These are phyloP conservation scores for Tachypleus tridentatus DNA, from an alignment of 1,140 invertebrate species.

Conservation along the genomic window DNA sequence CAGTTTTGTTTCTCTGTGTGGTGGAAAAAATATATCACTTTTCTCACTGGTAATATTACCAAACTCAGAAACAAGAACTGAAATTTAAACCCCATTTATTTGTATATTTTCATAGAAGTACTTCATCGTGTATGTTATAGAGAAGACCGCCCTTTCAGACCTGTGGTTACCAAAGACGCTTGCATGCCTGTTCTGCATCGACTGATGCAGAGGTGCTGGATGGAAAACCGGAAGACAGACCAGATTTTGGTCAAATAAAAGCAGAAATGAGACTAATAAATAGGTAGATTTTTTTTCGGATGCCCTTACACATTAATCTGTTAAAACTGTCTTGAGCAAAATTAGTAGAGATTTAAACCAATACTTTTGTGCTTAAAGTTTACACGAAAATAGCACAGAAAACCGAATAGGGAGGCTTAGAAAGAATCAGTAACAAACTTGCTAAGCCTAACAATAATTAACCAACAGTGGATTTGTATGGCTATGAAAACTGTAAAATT, in stretches of 20 bases:
- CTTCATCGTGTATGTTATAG: conserved; percentile 52
- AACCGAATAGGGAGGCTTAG: too few relatives aligned
- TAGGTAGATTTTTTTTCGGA: conserved; percentile 41
- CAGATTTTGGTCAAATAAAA: conserved; percentile 59
- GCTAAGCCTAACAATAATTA: too few relatives aligned
- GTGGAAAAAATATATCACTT: too few relatives aligned
- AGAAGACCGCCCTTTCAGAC: conserved; percentile 59
- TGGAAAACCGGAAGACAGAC: conserved; percentile 61
- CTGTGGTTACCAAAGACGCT: conserved; percentile 50
- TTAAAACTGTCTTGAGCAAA: too few relatives aligned
- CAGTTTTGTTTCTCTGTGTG: too few relatives aligned
- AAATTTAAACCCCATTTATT: background rate
- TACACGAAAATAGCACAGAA: too few relatives aligned
- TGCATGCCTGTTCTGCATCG: conserved; percentile 52
- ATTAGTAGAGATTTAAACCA: too few relatives aligned
- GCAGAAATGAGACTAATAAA: conserved; percentile 51
- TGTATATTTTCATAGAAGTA: conserved; percentile 54
- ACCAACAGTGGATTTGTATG: too few relatives aligned
- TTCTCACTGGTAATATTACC: background rate
- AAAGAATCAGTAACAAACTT: too few relatives aligned
- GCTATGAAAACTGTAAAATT: too few relatives aligned
- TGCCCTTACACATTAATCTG: too few relatives aligned
- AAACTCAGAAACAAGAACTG: background rate
- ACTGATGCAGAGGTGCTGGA: conserved; percentile 65
- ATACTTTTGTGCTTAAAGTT: too few relatives aligned